phyloP scores from a whole-genome alignment of 2,888 invertebrate genomes.

The Drosophila phalerata region DNA sequence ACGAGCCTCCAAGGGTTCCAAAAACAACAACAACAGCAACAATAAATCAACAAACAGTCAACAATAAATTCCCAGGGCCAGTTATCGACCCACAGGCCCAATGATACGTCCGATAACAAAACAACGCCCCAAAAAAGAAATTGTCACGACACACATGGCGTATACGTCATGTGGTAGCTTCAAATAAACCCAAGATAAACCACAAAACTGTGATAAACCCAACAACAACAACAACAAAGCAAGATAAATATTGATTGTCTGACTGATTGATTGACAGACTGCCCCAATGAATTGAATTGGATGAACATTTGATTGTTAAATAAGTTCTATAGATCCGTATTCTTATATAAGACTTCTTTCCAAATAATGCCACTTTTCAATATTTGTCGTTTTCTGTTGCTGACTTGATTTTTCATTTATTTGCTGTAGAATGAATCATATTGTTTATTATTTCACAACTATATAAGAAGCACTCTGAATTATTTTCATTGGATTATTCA shows the following conservation, averaged over 20 bases:
- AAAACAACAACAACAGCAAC: constrained; percentile 8
- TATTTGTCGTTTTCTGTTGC: background rate
- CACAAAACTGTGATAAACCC: constrained; percentile 9
- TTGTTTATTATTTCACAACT: constrained; percentile 12
- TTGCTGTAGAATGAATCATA: constrained; percentile 3
- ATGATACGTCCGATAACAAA: constrained; percentile 13
- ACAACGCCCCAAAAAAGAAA: constrained; percentile 46
- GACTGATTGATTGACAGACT: constrained; percentile 7
- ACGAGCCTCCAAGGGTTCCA: constrained; percentile 53
- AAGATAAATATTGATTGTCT: constrained; percentile 3
- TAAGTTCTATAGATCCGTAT: background rate
- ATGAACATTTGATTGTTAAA: background rate
- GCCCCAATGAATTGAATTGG: background rate
- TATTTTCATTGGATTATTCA: background rate
- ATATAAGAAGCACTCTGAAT: constrained; percentile 3
- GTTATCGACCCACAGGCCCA: constrained; percentile 42
- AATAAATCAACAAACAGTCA: constrained; percentile 36
- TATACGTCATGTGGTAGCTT: constrained; percentile 32
- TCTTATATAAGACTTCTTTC: constrained; percentile 2
- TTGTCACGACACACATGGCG: constrained; percentile 7
- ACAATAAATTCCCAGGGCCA: constrained; percentile 33
- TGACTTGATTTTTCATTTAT: background rate
- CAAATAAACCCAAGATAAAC: constrained; percentile 18
- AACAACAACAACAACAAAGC: too few species aligned
- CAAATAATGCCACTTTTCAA: background rate